These are phyloP conservation scores for Dolichallabes microphthalmus DNA, from an alignment of 2,113 vertebrate species.

Conservation along the genomic window DNA sequence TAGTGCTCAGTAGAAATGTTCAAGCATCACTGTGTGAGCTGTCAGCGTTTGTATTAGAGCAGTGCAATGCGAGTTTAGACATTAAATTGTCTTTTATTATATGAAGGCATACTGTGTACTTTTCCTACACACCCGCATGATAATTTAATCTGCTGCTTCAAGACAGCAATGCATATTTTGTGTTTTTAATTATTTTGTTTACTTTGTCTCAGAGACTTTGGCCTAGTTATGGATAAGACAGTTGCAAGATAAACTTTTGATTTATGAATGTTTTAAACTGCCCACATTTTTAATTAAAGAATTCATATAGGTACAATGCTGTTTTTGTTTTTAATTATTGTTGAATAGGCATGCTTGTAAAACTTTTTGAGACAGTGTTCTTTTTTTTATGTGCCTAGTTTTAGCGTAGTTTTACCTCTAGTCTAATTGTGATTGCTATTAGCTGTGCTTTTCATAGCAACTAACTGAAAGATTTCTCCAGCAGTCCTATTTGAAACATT, in stretches of 20 bases:
- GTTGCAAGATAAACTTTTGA: too few species aligned
- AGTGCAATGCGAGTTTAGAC: neutral
- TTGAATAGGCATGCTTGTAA: neutral
- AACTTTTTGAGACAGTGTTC: neutral
- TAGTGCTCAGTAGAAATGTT: slow-evolving; percentile 6
- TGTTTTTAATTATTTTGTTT: neutral
- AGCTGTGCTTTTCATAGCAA: neutral
- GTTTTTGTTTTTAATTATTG: neutral
- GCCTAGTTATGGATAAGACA: neutral
- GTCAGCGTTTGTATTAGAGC: slow-evolving; percentile 25
- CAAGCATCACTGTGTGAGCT: slow-evolving; percentile 17
- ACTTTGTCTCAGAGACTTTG: neutral
- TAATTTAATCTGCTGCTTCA: neutral
- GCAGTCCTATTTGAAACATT: neutral
- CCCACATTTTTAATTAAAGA: neutral
- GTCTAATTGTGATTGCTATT: neutral
- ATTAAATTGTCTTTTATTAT: neutral
- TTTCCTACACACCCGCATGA: neutral
- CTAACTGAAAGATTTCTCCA: neutral
- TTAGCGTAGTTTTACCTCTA: neutral
- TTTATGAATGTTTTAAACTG: too few species aligned
- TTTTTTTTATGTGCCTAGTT: neutral
- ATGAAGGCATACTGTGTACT: neutral
- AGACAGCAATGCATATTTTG: neutral
- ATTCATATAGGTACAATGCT: too few species aligned